Percentiles rank a stretch among this genome's conserved stretches.
Conservation (phyloP, 2,797 vertebrate species). For the Phrynocephalus vlangalii region DNA sequence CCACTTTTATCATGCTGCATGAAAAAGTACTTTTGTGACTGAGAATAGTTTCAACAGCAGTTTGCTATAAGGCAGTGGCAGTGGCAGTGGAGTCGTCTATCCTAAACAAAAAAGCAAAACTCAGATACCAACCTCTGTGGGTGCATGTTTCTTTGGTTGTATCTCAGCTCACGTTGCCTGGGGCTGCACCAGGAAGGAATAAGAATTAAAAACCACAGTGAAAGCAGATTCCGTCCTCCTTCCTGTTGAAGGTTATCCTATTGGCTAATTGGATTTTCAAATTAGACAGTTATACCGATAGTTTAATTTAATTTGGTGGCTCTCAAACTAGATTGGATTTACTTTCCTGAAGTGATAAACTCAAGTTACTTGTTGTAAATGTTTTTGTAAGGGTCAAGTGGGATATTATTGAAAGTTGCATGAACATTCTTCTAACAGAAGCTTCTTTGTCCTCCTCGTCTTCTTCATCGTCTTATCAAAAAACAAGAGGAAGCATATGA, state of each 20-base stretch:
- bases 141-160: neutral
- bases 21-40: neutral
- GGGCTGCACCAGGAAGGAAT: neutral
- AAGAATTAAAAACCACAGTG: neutral
- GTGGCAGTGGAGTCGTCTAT: neutral
- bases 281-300: slow-evolving; percentile 38
- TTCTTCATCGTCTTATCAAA: neutral
- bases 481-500: neutral
- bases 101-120: neutral
- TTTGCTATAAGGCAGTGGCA: neutral
- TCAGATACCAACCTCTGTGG: neutral
- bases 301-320: slow-evolving; percentile 57
- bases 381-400: neutral
- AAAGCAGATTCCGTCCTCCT: slow-evolving; percentile 3
- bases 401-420: neutral
- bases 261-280: slow-evolving; percentile 57
- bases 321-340: slow-evolving; percentile 51
- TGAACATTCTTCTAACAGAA: slow-evolving; percentile 15
- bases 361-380: slow-evolving; percentile 7
- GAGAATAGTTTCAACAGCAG: neutral
- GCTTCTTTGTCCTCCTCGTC: neutral
- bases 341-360: slow-evolving; percentile 48
- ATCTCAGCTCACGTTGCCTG: neutral
- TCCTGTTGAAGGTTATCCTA: slow-evolving; percentile 45
- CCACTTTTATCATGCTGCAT: neutral